phyloP scores from a whole-genome alignment of 1,140 invertebrate species.

The Lerema accius region DNA sequence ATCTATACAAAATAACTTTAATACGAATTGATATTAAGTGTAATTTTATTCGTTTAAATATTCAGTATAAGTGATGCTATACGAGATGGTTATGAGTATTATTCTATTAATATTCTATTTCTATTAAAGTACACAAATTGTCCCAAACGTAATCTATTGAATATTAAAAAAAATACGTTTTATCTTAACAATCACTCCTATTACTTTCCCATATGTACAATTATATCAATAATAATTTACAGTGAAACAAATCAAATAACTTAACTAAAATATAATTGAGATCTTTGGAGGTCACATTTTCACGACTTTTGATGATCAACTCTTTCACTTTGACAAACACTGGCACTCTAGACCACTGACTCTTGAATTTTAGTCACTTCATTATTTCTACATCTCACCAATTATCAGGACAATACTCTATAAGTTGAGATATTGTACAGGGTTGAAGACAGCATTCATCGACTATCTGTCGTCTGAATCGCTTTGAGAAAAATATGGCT shows the following conservation, averaged over 20 bases:
- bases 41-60: too few species aligned
- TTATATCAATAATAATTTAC: too few species aligned
- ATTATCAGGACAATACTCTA: constrained; percentile 67
- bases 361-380: constrained; percentile 6
- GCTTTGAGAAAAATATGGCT: constrained; percentile 43
- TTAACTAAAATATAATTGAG: constrained; percentile 23
- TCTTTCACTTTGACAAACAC: constrained; percentile 9
- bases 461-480: constrained; percentile 51
- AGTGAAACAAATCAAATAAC: not conserved
- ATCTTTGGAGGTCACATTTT: constrained; percentile 29
- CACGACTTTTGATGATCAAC: constrained; percentile 24
- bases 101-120: not conserved
- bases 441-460: constrained; percentile 61
- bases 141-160: too few species aligned
- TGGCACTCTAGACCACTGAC: too few species aligned
- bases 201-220: too few species aligned
- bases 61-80: too few species aligned
- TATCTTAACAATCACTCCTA: too few species aligned
- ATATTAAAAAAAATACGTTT: too few species aligned
- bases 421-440: constrained; percentile 61
- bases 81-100: too few species aligned
- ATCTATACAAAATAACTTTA: too few species aligned
- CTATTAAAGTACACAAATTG: too few species aligned
- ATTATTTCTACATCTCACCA: constrained; percentile 48
- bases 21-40: not conserved